Base-by-base conservation (phyloP, 2,113 vertebrate genomes). In the Lepidothrix coronata region DNA sequence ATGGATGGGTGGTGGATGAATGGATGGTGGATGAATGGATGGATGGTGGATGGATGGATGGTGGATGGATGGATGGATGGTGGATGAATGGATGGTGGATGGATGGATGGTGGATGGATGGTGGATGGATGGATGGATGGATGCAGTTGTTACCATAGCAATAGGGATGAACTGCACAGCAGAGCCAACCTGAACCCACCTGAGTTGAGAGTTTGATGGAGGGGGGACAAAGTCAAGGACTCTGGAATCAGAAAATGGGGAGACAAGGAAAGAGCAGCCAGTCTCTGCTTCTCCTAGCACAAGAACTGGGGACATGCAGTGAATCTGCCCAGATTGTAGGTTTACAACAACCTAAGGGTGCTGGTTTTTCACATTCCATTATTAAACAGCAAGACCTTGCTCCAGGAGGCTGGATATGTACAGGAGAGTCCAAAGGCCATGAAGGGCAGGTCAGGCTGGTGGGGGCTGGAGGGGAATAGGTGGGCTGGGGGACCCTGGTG, bases 121-220 rank as follows among this genome's bases (percentile, higher is more conserved):
- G n/a, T 46, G 59, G 62, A 30, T 7, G 24, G 67, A 27, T 23
- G 89, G 39, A 41, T 5, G 14, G 75, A 28, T 8, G 77, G 37
- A 46, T 58, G 49, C 17, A 30, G 61, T 28, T n/a, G 8, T 67
- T 74, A 27, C 54, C 6, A 3, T 25, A 62, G 48, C 43, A 57
- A 44, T 3, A 0, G 10, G 27, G 20, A 30, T 22, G 63, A 76
- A 51, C 16, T 7, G 71, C 59, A 41, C 8, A 19, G 73, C 66
- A 27, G 30, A 73, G 46, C 52, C 4, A 0, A 31, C 17, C 37
- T 48, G 52, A 31, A 74, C 35, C 25, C 5, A 1, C 24, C 28
- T 0, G 0, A 9, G 8, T 2, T 0, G 0, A 31, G 48, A n/a
- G 23, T 24, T 9, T 31, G 44, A n/a, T 54, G 58, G 58, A 67